phyloP scores from a whole-genome alignment of 1,140 invertebrate species.

The Nephila pilipes region DNA sequence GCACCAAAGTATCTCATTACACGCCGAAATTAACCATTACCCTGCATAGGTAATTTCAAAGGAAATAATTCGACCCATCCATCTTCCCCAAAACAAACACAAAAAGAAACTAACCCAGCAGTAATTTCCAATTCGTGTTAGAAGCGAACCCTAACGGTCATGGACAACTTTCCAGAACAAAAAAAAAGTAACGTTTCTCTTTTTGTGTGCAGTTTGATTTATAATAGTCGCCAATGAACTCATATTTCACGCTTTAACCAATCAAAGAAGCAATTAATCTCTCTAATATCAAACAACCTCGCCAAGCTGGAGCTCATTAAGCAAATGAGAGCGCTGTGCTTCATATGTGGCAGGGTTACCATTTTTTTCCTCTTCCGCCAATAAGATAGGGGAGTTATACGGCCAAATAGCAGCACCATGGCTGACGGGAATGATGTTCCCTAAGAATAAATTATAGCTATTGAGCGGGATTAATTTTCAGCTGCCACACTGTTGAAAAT shows the following conservation, averaged over 20 bases:
- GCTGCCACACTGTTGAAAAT: constrained; percentile 23
- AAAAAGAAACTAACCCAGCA: background rate
- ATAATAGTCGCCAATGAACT: constrained; percentile 18
- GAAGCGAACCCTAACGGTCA: constrained; percentile 22
- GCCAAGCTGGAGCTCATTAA: constrained; percentile 43
- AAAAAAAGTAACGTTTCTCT: background rate
- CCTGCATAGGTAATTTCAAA: constrained; percentile 10
- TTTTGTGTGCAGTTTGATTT: constrained; percentile 19
- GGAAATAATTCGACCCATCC: background rate
- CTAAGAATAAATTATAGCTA: constrained; percentile 2
- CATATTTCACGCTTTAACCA: constrained; percentile 58
- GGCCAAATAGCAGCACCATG: background rate
- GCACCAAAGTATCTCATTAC: background rate
- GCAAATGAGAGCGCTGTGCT: constrained; percentile 24
- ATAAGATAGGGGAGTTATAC: too few species aligned
- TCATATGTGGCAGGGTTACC: background rate
- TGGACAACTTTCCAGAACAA: background rate
- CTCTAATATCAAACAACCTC: constrained; percentile 27
- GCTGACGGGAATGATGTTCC: background rate
- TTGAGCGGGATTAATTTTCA: constrained; percentile 12
- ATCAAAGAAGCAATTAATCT: constrained; percentile 60
- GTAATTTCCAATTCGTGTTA: background rate
- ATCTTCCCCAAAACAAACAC: background rate
- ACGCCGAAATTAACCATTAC: constrained; percentile 15
- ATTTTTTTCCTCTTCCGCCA: background rate